Evolutionary conservation across 2,888 invertebrate genomes (phyloP), one percentile per base, ranked within the genome.

Genomic region (Scaeva pyrastri): DNA sequence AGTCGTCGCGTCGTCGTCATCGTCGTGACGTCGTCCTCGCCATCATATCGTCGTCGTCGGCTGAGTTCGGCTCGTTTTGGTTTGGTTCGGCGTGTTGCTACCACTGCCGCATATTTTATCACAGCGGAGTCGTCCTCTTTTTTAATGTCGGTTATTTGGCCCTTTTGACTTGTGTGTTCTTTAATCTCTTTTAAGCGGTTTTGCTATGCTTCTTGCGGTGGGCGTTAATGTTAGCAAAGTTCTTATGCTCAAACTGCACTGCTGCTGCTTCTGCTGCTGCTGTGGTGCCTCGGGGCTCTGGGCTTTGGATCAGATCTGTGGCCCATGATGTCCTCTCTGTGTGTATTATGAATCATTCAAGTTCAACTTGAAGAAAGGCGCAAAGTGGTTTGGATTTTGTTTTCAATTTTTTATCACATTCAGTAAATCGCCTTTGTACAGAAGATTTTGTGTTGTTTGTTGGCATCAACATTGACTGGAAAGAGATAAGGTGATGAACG

Each of bases 101-200:
- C 86, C 81, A 86, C 81, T 86, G 86, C 86, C 81, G 86, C 81
- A 86, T 81, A 81, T 86, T 86, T 86, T 86, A 86, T 86, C 86
- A 81, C 77, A 86, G 70, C 70, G 50, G 68, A 74, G 77, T 74
- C 81, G 81, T 86, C 76, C 86, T 81, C 77, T 86, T 81, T 86
- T 80, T 74, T 77, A 86, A 86, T 86, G 77, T 86, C 86, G 86
- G 86, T 86, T 86, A 86, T 86, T 86, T 86, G 81, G 86, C 50
- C 81, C 86, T 86, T 86, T 86, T 74, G 73, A 81, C 73, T 86
- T 70, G 70, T 73, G 80, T 81, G 48, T 76, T 68, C 77, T 70
- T 85, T 66, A 75, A 75, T 66, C 75, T 64, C 36, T 84, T 71
- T 83, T 68, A 74, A 83, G 77, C 82, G 81, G 64, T 76, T 82